Conservation (phyloP, 1,140 invertebrate genomes). For the Temnothorax curvispinosus region DNA sequence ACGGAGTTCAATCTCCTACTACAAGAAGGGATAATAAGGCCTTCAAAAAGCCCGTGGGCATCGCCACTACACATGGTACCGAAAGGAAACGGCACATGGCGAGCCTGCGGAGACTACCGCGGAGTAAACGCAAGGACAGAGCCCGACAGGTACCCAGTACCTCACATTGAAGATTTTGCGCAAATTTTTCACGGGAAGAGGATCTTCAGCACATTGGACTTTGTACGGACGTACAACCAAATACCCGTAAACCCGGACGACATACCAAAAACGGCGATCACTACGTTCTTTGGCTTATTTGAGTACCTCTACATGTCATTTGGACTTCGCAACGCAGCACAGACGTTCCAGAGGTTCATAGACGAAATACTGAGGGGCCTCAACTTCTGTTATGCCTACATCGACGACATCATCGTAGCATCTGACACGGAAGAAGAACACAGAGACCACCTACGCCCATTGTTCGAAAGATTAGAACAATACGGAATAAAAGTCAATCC, state of each 20-base stretch:
- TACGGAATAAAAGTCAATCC: neutral
- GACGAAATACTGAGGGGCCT: neutral
- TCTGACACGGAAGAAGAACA: neutral
- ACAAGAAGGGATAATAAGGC: slow-evolving; percentile 62
- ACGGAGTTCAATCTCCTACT: slow-evolving; percentile 68
- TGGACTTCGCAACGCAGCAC: neutral
- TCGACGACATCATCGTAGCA: neutral
- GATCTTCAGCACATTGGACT: neutral
- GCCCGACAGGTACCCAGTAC: neutral
- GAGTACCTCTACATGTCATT: neutral
- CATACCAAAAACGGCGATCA: neutral
- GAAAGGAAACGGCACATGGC: no score
- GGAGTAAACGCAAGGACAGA: slow-evolving; percentile 79
- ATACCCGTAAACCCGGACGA: no score
- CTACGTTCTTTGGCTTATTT: neutral
- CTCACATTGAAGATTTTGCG: neutral
- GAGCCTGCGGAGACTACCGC: no score
- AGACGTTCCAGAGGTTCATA: neutral
- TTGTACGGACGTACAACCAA: neutral
- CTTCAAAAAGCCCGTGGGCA: no score
- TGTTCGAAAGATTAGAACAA: neutral
- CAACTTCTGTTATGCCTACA: neutral
- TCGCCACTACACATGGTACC: no score
- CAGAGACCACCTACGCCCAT: neutral
- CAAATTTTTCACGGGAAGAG: neutral